Conservation (phyloP, 2,888 invertebrate species). For the Apeira syringaria region DNA sequence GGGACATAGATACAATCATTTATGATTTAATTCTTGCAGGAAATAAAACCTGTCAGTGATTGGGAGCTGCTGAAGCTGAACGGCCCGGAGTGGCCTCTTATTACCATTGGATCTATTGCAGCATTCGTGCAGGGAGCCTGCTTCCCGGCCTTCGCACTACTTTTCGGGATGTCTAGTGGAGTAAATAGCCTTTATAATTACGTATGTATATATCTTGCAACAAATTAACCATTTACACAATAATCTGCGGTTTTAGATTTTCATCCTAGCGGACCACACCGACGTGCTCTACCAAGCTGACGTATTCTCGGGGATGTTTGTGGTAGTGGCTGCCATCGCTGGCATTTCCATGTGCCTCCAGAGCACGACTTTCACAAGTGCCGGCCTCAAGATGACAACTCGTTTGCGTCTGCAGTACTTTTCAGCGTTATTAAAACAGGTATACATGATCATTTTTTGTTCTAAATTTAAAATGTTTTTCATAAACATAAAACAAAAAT, state of each 20-base stretch:
- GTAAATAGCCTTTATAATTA: conserved; percentile 56
- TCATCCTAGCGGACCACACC: conserved; percentile 80
- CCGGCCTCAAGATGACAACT: conserved; percentile 90
- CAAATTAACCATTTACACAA: too few relatives aligned
- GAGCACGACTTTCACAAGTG: conserved; percentile 88
- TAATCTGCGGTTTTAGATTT: conserved; percentile 66
- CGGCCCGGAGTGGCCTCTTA: conserved; percentile 85
- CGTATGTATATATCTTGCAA: too few relatives aligned
- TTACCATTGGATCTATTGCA: conserved; percentile 84
- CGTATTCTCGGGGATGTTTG: conserved; percentile 85
- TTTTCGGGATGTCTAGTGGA: conserved; percentile 87
- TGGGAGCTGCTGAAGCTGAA: conserved; percentile 84
- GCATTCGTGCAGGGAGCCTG: conserved; percentile 86
- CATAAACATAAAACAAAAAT: too few relatives aligned
- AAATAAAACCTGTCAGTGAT: conserved; percentile 63
- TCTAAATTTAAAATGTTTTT: too few relatives aligned
- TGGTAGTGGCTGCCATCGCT: conserved; percentile 86
- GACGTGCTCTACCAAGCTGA: conserved; percentile 83
- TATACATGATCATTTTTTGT: too few relatives aligned
- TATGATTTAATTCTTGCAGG: conserved; percentile 10
- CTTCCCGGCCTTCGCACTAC: conserved; percentile 87
- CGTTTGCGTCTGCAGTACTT: conserved; percentile 80
- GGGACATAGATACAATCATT: too few relatives aligned
- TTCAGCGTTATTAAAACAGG: conserved; percentile 82
- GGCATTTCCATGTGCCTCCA: conserved; percentile 87